phyloP scores from a whole-genome alignment of 2,113 vertebrate species.

The Cynoglossus semilaevis region DNA sequence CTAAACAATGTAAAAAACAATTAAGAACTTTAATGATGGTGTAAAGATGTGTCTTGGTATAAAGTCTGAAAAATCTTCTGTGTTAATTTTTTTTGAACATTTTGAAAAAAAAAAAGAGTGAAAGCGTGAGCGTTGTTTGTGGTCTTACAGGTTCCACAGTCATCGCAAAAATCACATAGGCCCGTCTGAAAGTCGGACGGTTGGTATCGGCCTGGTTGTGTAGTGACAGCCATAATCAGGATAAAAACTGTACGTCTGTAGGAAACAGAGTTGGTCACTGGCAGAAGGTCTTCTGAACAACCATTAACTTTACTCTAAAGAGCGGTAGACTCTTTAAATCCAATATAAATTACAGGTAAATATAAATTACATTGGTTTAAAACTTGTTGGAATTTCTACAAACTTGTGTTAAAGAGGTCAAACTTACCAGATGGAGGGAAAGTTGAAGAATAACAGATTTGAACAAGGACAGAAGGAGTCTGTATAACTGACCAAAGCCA shows the following conservation, averaged over 20 bases:
- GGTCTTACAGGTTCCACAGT: constrained; percentile 69
- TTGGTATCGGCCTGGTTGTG: constrained; percentile 17
- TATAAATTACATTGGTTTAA: neutral
- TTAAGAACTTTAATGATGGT: no score
- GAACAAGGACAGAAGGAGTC: neutral
- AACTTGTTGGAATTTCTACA: neutral
- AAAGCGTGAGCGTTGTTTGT: neutral
- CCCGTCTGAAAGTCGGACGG: constrained; percentile 70
- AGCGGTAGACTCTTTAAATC: neutral
- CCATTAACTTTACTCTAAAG: no score
- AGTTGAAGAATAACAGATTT: neutral
- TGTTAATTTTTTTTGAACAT: no score
- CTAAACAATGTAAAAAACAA: no score
- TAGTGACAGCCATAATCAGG: constrained; percentile 60
- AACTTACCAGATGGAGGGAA: constrained; percentile 37
- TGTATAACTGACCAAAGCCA: constrained; percentile 7
- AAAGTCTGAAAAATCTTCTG: no score
- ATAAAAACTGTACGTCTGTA: no score
- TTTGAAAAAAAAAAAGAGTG: neutral
- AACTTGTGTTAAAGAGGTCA: neutral
- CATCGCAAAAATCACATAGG: constrained; percentile 44
- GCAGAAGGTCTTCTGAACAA: neutral
- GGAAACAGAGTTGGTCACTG: neutral
- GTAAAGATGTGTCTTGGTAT: no score
- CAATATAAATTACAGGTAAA: neutral